A percentile compares a stretch with the other conserved stretches of the same genome.
Evolutionary conservation across 1,140 invertebrate genomes (phyloP).

Genomic region (Scaptodrosophila lebanonensis): DNA sequence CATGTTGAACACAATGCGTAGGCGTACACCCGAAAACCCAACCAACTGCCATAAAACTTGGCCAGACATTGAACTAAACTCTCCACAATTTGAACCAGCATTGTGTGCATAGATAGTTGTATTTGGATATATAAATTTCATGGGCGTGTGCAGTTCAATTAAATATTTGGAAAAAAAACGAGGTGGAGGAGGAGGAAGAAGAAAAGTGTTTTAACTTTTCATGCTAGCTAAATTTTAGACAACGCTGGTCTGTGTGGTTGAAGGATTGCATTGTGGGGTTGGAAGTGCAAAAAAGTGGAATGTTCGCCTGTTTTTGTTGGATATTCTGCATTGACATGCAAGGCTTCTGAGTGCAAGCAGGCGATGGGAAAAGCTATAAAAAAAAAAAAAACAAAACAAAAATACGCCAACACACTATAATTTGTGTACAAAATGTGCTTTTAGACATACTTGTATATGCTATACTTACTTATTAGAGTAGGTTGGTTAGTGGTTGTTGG

Average conservation of each 20-base stretch:
- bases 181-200: constrained; percentile 8
- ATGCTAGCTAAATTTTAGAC: constrained; percentile 37
- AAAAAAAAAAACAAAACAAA: too few relatives aligned
- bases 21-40: not conserved
- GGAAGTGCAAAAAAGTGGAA: not conserved
- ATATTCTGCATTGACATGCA: constrained; percentile 47
- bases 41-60: constrained; percentile 1
- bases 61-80: not conserved
- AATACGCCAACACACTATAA: constrained; percentile 28
- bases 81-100: not conserved
- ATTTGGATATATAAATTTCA: constrained; percentile 30
- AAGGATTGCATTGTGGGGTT: not conserved
- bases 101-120: constrained; percentile 1
- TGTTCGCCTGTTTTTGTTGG: constrained; percentile 8
- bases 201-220: constrained; percentile 48
- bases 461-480: constrained; percentile 11
- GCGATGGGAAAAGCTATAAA: not conserved
- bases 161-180: constrained; percentile 33
- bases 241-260: constrained; percentile 5
- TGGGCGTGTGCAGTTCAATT: constrained; percentile 51
- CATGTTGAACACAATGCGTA: not conserved
- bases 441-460: constrained; percentile 44
- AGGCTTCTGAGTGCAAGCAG: constrained; percentile 12
- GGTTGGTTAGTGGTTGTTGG: constrained; percentile 2
- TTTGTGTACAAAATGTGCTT: constrained; percentile 26